Evolutionary conservation across 2,113 vertebrate genomes (phyloP), one percentile per base, ranked within the genome.

Genomic region (Thomomys bottae): DNA sequence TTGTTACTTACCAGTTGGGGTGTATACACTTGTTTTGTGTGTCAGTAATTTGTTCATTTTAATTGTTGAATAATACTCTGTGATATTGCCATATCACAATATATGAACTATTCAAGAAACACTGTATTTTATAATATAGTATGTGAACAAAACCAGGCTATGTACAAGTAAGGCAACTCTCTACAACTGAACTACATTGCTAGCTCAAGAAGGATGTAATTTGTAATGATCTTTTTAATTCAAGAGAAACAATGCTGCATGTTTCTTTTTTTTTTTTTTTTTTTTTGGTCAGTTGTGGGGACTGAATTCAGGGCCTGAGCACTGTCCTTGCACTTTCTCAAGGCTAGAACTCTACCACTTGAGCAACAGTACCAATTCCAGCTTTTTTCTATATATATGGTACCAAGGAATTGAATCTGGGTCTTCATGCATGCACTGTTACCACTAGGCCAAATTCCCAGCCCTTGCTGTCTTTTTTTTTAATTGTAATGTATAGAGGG

Each of bases 21-120:
- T 87, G 23, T 64, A 34, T 76, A 54, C 64, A 84, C 40, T 77
- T 73, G 32, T 95, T 87, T 67, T 2, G 5, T 57, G 1, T 71
- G n/a, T 84, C 26, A 61, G 21, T 79, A 57, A 5, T 61, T 26
- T 63, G 32, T 75, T 84, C 28, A 28, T 89, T 75, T 96, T 79
- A 36, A 40, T 91, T 89, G 6, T 9, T 68, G 24, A 82, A 23
- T n/a, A 57, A 6, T 88, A 38, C 18, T 70, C 28, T 45, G 15
- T 84, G 45, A 12, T 87, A 28, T 77, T 5, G 11, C 18, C 45
- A 6, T 64, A 64, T 45, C 8, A 76, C 28, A 89, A 11, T 84
- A 71, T 81, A 21, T 76, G 34, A 92, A 10, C 61, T 73, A 79
- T 92, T 91, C 20, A 76, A 79, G 61, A 90, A 45, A 63, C 59